Base-by-base conservation (phyloP, 2,797 vertebrate genomes). In the Bryconaethiops microstoma region DNA sequence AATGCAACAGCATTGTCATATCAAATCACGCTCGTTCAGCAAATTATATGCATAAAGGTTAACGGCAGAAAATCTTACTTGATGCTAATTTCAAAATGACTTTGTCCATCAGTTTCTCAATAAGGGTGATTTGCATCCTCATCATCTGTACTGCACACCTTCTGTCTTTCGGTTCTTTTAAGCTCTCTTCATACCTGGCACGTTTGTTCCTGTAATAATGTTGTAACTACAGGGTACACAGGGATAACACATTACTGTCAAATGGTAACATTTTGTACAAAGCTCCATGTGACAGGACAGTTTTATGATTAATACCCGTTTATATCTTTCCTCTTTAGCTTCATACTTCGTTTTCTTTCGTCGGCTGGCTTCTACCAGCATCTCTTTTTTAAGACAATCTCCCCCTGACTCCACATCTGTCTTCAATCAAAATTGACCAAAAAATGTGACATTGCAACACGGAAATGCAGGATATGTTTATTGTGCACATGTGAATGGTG, bases 211-310 rank as follows among this genome's bases (percentile, higher is more conserved):
- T 68, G 65, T 68, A 68, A 45, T 68, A 68, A 68, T 45, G n/a
- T 40, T 68, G 39, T 68, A 68, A 68, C 65, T 68, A 68, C 19
- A 45, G 2, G 6, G 35, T 21, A 21, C 2, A 8, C 16, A 17
- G 48, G 2, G 12, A 12, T 10, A n/a, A 7, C 16, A 19, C 64
- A 40, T 39, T 40, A 40, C 29, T n/a, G 17, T 40, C 64, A 67
- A n/a, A 65, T 59, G 29, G 14, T 65, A 65, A 39, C 63, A n/a
- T 65, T 67, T 67, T 45, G 42, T 45, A 45, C 29, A 14, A n/a
- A 21, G n/a, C n/a, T 9, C 40, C 40, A 67, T 16, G n/a, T 42
- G 7, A 67, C 16, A n/a, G 5, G 16, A 67, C 2, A 40, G 39
- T 21, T 45, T 67, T 45, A 45, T 10, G 40, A 68, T 5, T 45